A percentile compares a stretch with the other conserved stretches of the same genome.
Conservation (phyloP, 1,140 invertebrate species). For the Maconellicoccus hirsutus region DNA sequence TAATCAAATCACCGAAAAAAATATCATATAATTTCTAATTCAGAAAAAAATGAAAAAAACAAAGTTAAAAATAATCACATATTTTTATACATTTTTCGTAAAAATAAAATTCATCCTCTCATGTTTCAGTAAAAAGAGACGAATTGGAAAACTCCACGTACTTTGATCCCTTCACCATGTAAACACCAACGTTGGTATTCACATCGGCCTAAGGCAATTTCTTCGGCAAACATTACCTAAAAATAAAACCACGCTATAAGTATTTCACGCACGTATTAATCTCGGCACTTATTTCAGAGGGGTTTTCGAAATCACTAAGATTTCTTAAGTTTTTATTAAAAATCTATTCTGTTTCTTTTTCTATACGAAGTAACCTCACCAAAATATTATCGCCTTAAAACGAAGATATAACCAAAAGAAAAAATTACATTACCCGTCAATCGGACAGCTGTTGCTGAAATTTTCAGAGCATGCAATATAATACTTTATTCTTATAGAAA, state of each 20-base stretch:
- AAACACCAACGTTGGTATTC: not conserved
- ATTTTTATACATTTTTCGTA: too few species aligned
- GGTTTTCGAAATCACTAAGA: not conserved
- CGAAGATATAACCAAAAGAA: not conserved
- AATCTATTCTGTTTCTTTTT: not conserved
- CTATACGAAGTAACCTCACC: too few species aligned
- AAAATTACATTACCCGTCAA: constrained; percentile 6
- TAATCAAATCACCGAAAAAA: too few species aligned
- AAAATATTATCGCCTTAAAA: not conserved
- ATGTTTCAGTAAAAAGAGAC: too few species aligned
- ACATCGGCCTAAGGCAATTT: not conserved
- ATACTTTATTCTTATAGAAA: not conserved
- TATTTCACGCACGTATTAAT: constrained; percentile 2
- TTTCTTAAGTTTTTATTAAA: not conserved
- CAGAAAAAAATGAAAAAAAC: too few species aligned
- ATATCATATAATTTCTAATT: too few species aligned
- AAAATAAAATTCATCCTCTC: too few species aligned
- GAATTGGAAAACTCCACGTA: too few species aligned
- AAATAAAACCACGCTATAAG: not conserved
- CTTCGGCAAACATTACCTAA: not conserved
- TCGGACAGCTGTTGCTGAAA: constrained; percentile 11
- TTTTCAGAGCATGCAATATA: constrained; percentile 1
- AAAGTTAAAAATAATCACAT: too few species aligned
- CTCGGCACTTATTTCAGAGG: not conserved
- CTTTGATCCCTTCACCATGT: too few species aligned